Percentiles rank a stretch among this genome's conserved stretches.
Conservation (phyloP, 2,888 invertebrate species). For the Leucozona laternaria region DNA sequence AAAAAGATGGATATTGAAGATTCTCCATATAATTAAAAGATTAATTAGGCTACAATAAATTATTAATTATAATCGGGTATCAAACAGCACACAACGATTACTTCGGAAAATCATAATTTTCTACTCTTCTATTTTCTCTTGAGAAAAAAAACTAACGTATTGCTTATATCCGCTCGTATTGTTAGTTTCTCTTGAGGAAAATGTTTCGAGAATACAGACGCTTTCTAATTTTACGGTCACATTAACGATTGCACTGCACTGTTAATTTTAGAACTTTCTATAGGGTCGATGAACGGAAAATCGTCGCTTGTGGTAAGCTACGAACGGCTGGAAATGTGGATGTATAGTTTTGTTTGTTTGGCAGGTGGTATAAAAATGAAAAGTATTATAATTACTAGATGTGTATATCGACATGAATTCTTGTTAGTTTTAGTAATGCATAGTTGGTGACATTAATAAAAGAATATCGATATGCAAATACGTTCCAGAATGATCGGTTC, state of each 20-base stretch:
- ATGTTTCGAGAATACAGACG: not conserved
- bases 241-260: not conserved
- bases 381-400: no score
- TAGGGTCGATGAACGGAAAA: conserved; percentile 13
- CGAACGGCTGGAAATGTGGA: not conserved
- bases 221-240: not conserved
- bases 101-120: not conserved
- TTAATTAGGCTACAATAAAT: no score
- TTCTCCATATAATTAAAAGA: no score
- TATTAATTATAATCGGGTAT: no score
- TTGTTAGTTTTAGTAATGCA: no score
- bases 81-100: no score
- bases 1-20: no score
- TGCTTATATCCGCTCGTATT: not conserved
- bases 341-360: not conserved
- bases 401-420: no score
- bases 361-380: not conserved
- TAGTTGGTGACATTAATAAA: no score
- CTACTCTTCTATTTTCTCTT: not conserved
- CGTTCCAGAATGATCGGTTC: no score
- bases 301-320: not conserved
- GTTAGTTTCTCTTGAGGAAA: not conserved
- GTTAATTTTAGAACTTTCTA: conserved; percentile 22
- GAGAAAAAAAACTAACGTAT: no score
- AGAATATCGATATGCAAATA: no score